A percentile compares a stretch with the other conserved stretches of the same genome.
phyloP scores from a whole-genome alignment of 2,888 invertebrate genomes.

The Oxyteleia sp. region DNA sequence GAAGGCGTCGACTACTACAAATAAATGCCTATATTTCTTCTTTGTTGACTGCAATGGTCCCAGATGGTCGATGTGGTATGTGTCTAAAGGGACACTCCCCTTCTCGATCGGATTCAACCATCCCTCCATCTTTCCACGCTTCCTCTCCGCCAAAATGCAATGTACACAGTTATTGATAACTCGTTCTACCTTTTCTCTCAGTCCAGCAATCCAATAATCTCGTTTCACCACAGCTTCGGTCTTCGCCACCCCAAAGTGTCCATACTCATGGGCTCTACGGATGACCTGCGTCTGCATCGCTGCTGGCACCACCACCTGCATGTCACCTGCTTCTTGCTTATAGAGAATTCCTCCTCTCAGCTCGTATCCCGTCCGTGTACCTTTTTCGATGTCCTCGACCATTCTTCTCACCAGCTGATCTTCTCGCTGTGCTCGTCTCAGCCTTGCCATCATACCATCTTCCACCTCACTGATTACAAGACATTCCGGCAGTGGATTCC shows the following conservation, averaged over 20 bases:
- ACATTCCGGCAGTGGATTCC: constrained; percentile 28
- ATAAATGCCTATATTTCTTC: background rate
- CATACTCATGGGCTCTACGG: constrained; percentile 29
- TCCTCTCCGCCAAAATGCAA: constrained; percentile 5
- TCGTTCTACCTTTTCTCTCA: constrained; percentile 4
- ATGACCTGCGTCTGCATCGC: constrained; percentile 47
- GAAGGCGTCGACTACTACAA: background rate
- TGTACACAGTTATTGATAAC: background rate
- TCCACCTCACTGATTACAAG: background rate
- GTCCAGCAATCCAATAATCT: constrained; percentile 52
- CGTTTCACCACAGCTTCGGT: constrained; percentile 37
- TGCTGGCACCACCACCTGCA: constrained; percentile 41
- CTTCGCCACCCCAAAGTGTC: constrained; percentile 49
- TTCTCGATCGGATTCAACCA: constrained; percentile 6
- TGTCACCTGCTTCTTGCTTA: background rate
- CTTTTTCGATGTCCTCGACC: too few relatives aligned
- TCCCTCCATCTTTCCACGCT: background rate
- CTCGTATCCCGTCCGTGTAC: too few relatives aligned
- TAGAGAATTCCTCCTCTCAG: constrained; percentile 10
- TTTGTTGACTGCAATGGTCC: background rate
- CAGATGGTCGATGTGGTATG: constrained; percentile 4
- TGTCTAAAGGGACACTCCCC: constrained; percentile 1
- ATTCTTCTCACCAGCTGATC: too few relatives aligned
- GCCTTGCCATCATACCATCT: background rate
- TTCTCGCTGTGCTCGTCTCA: constrained; percentile 19